Base-by-base conservation (phyloP, 2,888 invertebrate genomes). In the Amphipyra berbera region DNA sequence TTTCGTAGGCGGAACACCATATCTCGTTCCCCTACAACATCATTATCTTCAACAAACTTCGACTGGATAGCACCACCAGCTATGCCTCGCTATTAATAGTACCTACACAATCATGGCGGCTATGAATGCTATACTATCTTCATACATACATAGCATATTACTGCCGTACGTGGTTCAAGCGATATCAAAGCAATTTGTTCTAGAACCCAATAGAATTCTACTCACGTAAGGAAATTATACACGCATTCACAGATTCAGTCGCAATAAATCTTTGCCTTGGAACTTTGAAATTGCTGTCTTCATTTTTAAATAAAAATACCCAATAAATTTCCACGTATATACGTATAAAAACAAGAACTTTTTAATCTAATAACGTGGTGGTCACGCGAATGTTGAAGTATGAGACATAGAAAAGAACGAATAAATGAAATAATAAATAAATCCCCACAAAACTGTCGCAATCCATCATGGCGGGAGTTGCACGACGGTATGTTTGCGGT, bases 401-500 rank as follows among this genome's bases (percentile, higher is more conserved):
- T n/a, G n/a, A n/a, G 59, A 69, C 66, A 61, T 44, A 59, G 46
- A 53, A 71, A 63, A 61, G 46, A 57, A 54, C 48, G 53, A 72
- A 78, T 54, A 38, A 65, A 73, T 67, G 67, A 77, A 81, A 82
- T 75, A 79, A 81, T 81, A 82, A 82, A 84, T 82, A 83, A 75
- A 78, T 80, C 77, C 63, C 65, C 53, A 68, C 66, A 68, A 76
- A 84, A 79, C 82, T 82, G 86, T 82, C 85, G 63, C 76, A 69
- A 86, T 87, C 78, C 72, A 86, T 87, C 87, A 83, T 75, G 50
- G 67, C 44, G 10, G 61, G 69, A 76, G 74, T 75, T 75, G 77
- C 79, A 74, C 75, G 68, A 68, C 71, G 58, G 50, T 71, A 60
- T 76, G 81, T 79, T 81, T 81, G 82, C 62, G 80, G 81, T 75